Evolutionary conservation across 2,797 vertebrate genomes (phyloP), one percentile per base, ranked within the genome.

Genomic region (Decapterus maruadsi): DNA sequence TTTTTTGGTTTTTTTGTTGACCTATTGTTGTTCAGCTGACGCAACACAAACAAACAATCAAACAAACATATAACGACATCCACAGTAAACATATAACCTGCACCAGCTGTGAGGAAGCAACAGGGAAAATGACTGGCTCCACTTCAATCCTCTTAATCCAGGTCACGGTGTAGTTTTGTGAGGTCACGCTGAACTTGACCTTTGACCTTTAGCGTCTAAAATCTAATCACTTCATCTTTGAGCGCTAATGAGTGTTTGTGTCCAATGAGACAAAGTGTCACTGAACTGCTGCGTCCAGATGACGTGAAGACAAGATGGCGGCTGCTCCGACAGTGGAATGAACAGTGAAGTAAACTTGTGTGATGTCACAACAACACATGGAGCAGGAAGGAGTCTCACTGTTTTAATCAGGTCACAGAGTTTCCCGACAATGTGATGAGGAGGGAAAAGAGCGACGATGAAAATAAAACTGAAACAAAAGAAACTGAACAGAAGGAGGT

Each of bases 351-450:
- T 53, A 59, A 65, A 58, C 6, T 5, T 20, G 1, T 0, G 14
- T 43, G 42, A 70, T 31, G 59, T 71, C 19, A 1, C n/a, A n/a
- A n/a, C n/a, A 83, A 71, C 45, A 66, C 6, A 20, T 40, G 43
- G 8, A 8, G 34, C 7, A 36, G 34, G 34, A 36, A 36, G 34
- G 34, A 36, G 34, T 36, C 34, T 8, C 17, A 17, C 6, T 46
- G 17, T 68, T 70, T 73, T 60, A 67, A 78, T 80, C 46, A 81
- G 72, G 77, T 83, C 78, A 77, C 42, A 62, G 75, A 65, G 45
- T 78, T 84, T 51, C 57, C 65, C 31, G 45, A 58, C 14, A 38
- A 8, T 8, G 7, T 36, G 34, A 50, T 4, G 1, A 62, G 50
- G 17, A 64, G 10, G n/a, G 19, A 59, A 43, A 54, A 26, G 19